These are phyloP conservation scores for Metalampra italica DNA, from an alignment of 2,888 invertebrate genomes.

Conservation along the genomic window DNA sequence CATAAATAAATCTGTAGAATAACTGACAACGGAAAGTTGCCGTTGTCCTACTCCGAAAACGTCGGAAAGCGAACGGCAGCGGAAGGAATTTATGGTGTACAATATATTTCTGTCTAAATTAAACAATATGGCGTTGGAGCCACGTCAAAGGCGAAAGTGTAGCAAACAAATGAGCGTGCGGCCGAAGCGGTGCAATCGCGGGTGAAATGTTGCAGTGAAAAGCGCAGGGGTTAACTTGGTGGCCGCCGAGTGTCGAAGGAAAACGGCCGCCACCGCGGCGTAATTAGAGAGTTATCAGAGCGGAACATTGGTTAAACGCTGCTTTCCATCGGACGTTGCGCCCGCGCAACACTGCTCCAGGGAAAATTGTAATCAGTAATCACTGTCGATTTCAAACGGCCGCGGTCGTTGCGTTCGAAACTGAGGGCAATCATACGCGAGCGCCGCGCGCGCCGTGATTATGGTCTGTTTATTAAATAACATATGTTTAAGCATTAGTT, in stretches of 20 bases:
- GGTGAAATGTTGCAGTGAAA: constrained; percentile 66
- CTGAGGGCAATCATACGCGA: constrained; percentile 45
- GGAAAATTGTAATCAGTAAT: constrained; percentile 78
- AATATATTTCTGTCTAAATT: constrained; percentile 33
- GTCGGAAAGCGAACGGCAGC: constrained; percentile 17
- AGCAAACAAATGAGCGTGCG: constrained; percentile 51
- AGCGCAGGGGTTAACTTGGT: constrained; percentile 65
- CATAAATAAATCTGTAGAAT: constrained; percentile 7
- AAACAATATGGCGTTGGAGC: constrained; percentile 31
- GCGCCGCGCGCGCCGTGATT: constrained; percentile 22
- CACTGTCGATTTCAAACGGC: constrained; percentile 76
- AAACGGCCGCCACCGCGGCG: constrained; percentile 56
- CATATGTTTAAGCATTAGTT: constrained; percentile 34
- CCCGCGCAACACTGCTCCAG: constrained; percentile 68
- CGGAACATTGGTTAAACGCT: constrained; percentile 76
- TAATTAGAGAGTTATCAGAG: constrained; percentile 77
- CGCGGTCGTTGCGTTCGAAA: constrained; percentile 56
- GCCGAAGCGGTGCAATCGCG: constrained; percentile 39
- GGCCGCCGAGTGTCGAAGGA: constrained; percentile 65
- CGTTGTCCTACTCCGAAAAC: constrained; percentile 31
- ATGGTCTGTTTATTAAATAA: constrained; percentile 42
- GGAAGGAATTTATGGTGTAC: constrained; percentile 27
- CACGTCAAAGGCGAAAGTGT: constrained; percentile 65
- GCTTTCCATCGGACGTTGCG: constrained; percentile 78
- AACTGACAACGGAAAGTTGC: constrained; percentile 26